Base-by-base conservation (phyloP, 1,140 invertebrate species). In the Drosophila micromelanica region DNA sequence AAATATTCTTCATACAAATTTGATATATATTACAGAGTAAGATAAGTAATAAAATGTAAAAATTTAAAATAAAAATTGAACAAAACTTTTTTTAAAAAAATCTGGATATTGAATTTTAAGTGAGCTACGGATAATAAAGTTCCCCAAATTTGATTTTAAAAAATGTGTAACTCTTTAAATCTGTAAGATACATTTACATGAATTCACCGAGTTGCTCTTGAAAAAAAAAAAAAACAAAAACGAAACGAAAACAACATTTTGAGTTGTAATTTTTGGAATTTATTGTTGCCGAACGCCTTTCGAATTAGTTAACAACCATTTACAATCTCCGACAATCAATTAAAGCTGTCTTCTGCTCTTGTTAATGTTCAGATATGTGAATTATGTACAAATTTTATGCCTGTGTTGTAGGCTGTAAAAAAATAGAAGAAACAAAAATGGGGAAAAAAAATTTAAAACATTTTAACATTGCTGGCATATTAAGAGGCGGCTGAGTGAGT, bases 381-480 rank as follows among this genome's bases (percentile, higher is more conserved):
- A 42, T 45, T 57, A 57, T 45, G 55, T 12, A 40, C 27, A 12
- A 7, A 42, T 7, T 52, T 51, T 52, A 17, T 20, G 30, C 15
- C 17, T 43, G 27, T 27, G 27, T 27, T 27, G 27, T 27, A 6
- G 27, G 27, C 27, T 27, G 55, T 30, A 30, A 37, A 17, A 15
- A 13, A 27, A 23, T 23, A 15, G 9, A 65, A 17, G 51, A 46
- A 63, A 17, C 55, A 46, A 63, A 45, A n/a, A 27, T n/a, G 15
- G 68, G 13, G 38, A 56, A 57, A 54, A 78, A 30, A 27, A 51
- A 40, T 38, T 11, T 12, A 54, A 40, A 37, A 54, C 35, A 38
- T 54, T 20, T 73, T 51, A 81, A 78, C 69, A 76, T 76, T 76
- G 73, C 51, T 80, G 73, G 68, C 64, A 71, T 80, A 30, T 43